Evolutionary conservation across 2,113 vertebrate genomes (phyloP).

Genomic region (Cyanoderma ruficeps): DNA sequence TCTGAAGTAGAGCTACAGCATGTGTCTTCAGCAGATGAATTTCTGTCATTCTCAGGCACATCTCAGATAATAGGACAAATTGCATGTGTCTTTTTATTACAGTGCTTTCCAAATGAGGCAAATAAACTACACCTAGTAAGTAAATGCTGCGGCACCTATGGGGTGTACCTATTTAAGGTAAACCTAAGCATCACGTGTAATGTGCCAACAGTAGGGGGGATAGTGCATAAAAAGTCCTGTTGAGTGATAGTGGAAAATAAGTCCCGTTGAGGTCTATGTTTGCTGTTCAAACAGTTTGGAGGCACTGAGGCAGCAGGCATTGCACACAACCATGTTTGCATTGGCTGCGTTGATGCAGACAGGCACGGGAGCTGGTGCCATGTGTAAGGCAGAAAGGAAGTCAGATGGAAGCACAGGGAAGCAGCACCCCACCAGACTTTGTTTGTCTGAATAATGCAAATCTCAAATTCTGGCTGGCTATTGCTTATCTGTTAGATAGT

Average conservation of each 20-base stretch:
- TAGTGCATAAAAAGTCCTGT: neutral
- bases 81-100: neutral
- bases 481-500: neutral
- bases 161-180: neutral
- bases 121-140: neutral
- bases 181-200: neutral
- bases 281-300: neutral
- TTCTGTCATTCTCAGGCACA: neutral
- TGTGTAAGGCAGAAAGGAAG: neutral
- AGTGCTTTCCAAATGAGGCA: neutral
- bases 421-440: neutral
- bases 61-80: neutral
- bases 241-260: neutral
- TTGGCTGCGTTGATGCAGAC: neutral
- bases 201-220: neutral
- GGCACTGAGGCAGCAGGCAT: neutral
- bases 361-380: accelerated
- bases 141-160: neutral
- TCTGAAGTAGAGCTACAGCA: neutral
- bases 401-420: neutral
- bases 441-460: constrained; percentile 10
- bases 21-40: neutral
- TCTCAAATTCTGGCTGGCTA: neutral
- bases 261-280: neutral
- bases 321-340: neutral